These are phyloP conservation scores for Candoia aspera DNA, from an alignment of 2,113 vertebrate species.

Conservation along the genomic window DNA sequence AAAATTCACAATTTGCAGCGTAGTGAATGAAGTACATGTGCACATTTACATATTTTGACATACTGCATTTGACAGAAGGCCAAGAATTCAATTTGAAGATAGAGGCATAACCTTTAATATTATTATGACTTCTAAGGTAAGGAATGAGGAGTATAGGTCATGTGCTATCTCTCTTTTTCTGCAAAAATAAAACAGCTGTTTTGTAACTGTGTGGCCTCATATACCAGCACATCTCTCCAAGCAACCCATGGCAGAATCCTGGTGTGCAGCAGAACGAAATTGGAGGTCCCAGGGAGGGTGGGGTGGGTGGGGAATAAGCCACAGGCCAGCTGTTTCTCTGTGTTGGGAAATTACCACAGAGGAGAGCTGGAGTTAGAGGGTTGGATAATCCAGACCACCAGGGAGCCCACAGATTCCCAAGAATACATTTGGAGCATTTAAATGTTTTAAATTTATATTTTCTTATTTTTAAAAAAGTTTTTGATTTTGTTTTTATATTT, in stretches of 20 bases:
- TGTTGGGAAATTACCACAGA: neutral
- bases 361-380: neutral
- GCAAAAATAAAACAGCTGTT: neutral
- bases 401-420: neutral
- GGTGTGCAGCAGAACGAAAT: neutral
- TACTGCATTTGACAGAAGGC: neutral
- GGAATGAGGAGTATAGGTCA: neutral
- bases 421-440: neutral
- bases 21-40: neutral
- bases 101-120: neutral
- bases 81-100: neutral
- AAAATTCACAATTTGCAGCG: neutral
- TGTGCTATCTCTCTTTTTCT: neutral
- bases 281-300: neutral
- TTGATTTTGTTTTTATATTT: neutral
- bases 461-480: neutral
- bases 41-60: neutral
- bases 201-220: neutral
- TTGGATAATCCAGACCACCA: neutral
- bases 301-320: neutral
- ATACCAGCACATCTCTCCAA: neutral
- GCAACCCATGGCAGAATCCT: neutral
- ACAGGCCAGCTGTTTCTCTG: neutral
- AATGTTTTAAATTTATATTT: neutral
- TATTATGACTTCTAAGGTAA: neutral